phyloP scores from a whole-genome alignment of 2,113 vertebrate species.

The Daphoenositta chrysoptera region DNA sequence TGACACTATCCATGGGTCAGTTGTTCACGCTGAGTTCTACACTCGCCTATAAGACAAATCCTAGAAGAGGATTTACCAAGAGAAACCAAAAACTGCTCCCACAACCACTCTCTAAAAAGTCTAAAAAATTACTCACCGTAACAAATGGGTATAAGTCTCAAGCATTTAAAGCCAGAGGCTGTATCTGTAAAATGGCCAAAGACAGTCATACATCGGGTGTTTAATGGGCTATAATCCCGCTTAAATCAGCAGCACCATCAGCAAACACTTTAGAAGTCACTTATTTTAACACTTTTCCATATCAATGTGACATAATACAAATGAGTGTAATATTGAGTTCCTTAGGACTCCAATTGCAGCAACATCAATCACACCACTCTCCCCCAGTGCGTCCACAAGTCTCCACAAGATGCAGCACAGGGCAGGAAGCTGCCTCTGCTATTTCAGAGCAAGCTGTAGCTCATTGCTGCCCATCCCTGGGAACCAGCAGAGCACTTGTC shows the following conservation, averaged over 20 bases:
- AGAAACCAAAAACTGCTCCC: neutral
- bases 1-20: neutral
- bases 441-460: neutral
- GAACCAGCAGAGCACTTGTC: neutral
- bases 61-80: neutral
- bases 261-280: constrained; percentile 8
- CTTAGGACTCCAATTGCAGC: neutral
- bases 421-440: neutral
- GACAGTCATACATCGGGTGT: neutral
- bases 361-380: neutral
- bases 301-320: constrained; percentile 28
- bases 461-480: neutral
- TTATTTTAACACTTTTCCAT: constrained; percentile 29
- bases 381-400: neutral
- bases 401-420: neutral
- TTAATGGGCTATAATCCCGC: constrained; percentile 2
- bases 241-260: constrained; percentile 12
- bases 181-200: neutral
- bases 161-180: neutral
- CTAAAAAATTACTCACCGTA: neutral
- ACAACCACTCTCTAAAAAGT: neutral
- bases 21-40: neutral
- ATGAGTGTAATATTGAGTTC: neutral
- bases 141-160: neutral
- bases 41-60: neutral